A percentile compares a stretch with the other conserved stretches of the same genome.
Conservation (phyloP, 2,888 invertebrate genomes). For the Mellilla xanthometata region DNA sequence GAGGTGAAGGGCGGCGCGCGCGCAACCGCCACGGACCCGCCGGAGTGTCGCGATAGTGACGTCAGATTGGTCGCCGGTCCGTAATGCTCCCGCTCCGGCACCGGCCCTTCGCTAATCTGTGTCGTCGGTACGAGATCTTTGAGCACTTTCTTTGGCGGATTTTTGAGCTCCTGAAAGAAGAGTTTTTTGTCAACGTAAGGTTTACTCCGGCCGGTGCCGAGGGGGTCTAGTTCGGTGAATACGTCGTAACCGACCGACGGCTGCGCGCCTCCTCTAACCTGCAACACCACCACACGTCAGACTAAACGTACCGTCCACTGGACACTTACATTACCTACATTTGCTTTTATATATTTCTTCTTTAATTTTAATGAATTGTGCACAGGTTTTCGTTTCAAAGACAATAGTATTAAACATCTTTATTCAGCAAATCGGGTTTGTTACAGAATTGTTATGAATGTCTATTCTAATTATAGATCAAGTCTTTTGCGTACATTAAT, state of each 20-base stretch:
- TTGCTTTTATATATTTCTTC: no score
- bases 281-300: constrained; percentile 68
- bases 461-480: no score
- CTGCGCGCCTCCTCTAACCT: constrained; percentile 69
- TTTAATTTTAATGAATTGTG: no score
- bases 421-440: no score
- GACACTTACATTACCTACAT: constrained; percentile 4
- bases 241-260: constrained; percentile 90
- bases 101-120: no score
- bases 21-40: constrained; percentile 73
- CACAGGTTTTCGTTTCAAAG: no score
- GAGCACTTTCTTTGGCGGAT: constrained; percentile 95
- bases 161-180: constrained; percentile 97
- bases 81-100: constrained; percentile 58
- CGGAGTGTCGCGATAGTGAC: constrained; percentile 73
- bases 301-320: constrained; percentile 40
- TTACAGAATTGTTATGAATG: no score
- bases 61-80: constrained; percentile 73
- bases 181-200: constrained; percentile 97
- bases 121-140: constrained; percentile 88
- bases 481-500: no score
- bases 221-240: constrained; percentile 96
- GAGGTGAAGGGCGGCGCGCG: constrained; percentile 48
- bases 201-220: constrained; percentile 95
- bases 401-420: no score